phyloP scores from a whole-genome alignment of 2,797 vertebrate genomes.

The Tapirus indicus region DNA sequence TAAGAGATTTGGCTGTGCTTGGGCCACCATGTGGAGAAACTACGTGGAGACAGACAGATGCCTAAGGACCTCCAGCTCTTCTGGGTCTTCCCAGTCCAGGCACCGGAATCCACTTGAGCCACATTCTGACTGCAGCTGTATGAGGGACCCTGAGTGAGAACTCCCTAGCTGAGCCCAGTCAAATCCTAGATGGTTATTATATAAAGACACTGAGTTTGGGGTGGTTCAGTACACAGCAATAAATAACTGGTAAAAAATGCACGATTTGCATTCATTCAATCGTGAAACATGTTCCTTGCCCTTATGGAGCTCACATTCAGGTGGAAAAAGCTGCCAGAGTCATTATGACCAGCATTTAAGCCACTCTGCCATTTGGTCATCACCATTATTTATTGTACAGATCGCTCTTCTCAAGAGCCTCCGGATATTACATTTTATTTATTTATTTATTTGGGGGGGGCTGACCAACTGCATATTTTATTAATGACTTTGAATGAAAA shows the following conservation, averaged over 20 bases:
- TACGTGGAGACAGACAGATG: neutral
- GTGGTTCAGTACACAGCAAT: neutral
- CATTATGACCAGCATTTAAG: neutral
- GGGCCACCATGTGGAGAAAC: neutral
- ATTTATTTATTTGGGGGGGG: neutral
- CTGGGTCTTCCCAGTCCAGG: neutral
- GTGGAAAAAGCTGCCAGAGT: neutral
- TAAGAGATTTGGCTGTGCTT: neutral
- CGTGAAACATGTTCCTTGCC: neutral
- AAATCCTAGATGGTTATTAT: neutral
- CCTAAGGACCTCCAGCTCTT: neutral
- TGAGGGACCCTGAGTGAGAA: neutral
- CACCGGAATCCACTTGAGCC: neutral
- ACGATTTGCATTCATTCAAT: neutral
- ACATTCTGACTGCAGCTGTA: neutral
- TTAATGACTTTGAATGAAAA: conserved; percentile 74
- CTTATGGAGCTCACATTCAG: neutral
- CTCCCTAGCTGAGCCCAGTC: neutral
- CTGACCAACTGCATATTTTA: conserved; percentile 41
- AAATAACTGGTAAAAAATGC: neutral
- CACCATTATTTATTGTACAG: neutral
- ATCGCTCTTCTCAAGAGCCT: neutral
- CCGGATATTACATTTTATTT: neutral
- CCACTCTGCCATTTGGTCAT: neutral
- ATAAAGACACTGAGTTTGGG: neutral